Conservation (phyloP, 2,113 vertebrate genomes). For the Cheirogaleus medius region DNA sequence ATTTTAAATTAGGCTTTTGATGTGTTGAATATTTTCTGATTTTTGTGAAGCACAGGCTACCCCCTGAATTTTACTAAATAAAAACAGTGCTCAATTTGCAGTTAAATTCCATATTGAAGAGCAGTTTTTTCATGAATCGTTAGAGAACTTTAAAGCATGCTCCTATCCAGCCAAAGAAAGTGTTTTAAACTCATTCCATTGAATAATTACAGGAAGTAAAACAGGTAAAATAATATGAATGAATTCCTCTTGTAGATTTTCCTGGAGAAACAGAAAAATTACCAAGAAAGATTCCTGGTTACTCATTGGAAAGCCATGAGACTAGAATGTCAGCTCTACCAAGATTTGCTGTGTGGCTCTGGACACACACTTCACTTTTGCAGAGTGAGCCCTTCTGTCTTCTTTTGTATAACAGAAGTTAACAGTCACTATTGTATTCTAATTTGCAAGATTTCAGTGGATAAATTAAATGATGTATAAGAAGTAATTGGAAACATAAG, state of each 20-base stretch:
- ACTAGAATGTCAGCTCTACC: background rate
- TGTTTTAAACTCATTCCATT: slow-evolving; percentile 22
- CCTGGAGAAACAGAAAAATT: background rate
- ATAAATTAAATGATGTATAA: background rate
- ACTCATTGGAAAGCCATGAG: background rate
- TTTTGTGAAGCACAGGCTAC: background rate
- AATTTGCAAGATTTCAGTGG: background rate
- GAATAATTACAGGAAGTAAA: background rate
- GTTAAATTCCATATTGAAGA: background rate
- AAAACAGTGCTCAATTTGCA: background rate
- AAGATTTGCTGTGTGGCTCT: background rate
- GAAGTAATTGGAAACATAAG: background rate
- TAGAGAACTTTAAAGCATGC: background rate
- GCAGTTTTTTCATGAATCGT: background rate
- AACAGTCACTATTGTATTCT: background rate
- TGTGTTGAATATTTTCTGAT: background rate
- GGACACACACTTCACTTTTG: background rate
- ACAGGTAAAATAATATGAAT: background rate
- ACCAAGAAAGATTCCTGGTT: background rate
- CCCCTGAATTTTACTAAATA: background rate
- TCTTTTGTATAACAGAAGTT: background rate
- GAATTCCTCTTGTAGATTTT: background rate
- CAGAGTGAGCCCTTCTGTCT: background rate
- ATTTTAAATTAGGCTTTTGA: background rate
- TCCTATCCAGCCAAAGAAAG: background rate